Evolutionary conservation across 2,797 vertebrate species (phyloP).

Genomic region (Vultur gryphus): DNA sequence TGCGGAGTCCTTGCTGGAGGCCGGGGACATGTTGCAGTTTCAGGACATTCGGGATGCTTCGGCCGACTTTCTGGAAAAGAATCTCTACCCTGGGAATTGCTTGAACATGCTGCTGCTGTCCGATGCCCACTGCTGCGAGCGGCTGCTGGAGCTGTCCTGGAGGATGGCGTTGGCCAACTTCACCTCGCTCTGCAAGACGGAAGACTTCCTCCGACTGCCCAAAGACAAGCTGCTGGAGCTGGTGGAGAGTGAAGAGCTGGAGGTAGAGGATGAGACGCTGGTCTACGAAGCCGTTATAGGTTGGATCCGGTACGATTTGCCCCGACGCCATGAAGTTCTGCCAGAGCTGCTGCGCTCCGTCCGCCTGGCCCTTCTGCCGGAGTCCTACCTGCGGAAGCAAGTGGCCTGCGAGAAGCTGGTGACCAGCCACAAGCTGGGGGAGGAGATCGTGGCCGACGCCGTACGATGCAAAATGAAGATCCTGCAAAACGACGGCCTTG

Average conservation of each 20-base stretch:
- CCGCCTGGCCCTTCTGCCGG: conserved; percentile 90
- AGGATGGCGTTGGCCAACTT: conserved; percentile 96
- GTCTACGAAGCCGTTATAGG: conserved; percentile 95
- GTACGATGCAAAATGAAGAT: conserved; percentile 96
- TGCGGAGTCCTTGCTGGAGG: conserved; percentile 93
- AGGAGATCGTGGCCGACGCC: conserved; percentile 94
- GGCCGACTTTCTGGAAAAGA: conserved; percentile 94
- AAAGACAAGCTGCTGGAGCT: conserved; percentile 95
- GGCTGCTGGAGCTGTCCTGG: conserved; percentile 95
- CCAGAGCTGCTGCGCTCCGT: conserved; percentile 91
- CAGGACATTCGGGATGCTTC: conserved; percentile 98
- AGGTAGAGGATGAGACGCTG: conserved; percentile 93
- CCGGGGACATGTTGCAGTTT: conserved; percentile 97
- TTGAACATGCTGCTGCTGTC: conserved; percentile 95
- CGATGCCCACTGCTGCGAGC: conserved; percentile 93
- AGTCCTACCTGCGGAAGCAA: conserved; percentile 94
- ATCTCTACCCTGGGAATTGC: conserved; percentile 93
- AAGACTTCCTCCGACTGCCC: conserved; percentile 95
- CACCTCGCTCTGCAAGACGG: conserved; percentile 92
- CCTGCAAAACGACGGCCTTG: conserved; percentile 93
- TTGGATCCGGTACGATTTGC: conserved; percentile 95
- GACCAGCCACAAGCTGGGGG: conserved; percentile 90
- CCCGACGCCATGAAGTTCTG: conserved; percentile 86
- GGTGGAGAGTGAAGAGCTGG: conserved; percentile 93
- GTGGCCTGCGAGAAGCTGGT: conserved; percentile 96